Percentiles rank a stretch among this genome's conserved stretches.
Conservation (phyloP, 1,140 invertebrate genomes). For the Metopolophium dirhodum region DNA sequence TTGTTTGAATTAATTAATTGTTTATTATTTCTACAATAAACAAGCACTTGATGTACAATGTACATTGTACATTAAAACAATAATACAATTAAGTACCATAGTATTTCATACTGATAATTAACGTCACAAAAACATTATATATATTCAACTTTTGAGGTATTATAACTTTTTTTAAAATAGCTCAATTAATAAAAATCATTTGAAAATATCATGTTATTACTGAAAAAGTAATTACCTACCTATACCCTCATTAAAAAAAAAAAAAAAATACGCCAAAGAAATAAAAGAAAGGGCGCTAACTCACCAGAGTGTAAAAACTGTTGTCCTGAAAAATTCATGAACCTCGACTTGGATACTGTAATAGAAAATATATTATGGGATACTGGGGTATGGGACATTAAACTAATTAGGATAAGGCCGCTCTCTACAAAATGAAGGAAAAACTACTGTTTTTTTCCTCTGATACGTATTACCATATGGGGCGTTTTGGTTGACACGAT, state of each 20-base stretch:
- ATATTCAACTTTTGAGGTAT: not conserved
- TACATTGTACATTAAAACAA: not conserved
- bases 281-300: conserved; percentile 5
- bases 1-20: not conserved
- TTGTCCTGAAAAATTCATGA: conserved; percentile 46
- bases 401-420: conserved; percentile 49
- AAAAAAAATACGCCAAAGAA: not conserved
- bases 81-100: not conserved
- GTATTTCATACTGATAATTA: not conserved
- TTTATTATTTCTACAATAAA: not conserved
- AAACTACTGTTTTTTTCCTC: conserved; percentile 27
- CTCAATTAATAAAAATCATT: conserved; percentile 14
- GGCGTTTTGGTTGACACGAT: not conserved
- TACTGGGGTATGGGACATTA: conserved; percentile 21
- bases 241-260: conserved; percentile 25
- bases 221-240: not conserved
- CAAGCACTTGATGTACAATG: not conserved
- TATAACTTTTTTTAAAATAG: not conserved
- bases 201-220: not conserved
- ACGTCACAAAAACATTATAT: not conserved
- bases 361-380: conserved; percentile 38
- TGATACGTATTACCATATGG: conserved; percentile 30
- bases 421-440: conserved; percentile 5
- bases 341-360: conserved; percentile 33
- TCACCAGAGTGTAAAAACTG: conserved; percentile 42